Percentiles rank a stretch among this genome's conserved stretches.
Conservation (phyloP, 2,113 vertebrate species). For the Hippocampus comes region DNA sequence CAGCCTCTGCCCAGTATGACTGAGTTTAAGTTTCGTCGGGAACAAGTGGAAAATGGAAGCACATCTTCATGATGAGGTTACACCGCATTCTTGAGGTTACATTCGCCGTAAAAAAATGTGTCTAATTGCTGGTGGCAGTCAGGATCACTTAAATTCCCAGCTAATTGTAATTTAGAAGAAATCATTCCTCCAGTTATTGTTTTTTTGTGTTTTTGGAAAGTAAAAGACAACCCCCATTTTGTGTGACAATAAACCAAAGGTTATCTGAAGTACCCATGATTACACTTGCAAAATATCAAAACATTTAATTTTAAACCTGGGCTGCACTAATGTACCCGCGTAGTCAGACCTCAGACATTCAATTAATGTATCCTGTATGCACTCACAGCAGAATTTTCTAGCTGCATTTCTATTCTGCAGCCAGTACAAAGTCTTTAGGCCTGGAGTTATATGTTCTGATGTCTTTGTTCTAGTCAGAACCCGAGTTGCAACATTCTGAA, state of each 20-base stretch:
- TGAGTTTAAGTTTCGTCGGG: conserved; percentile 12
- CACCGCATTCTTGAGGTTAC: neutral
- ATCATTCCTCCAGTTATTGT: neutral
- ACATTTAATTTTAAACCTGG: neutral
- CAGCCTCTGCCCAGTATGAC: conserved; percentile 14
- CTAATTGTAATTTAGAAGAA: conserved; percentile 18
- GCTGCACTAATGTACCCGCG: no score
- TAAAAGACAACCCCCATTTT: neutral
- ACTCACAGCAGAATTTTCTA: no score
- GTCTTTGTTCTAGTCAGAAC: no score
- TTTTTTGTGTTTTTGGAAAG: neutral
- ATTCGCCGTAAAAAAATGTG: conserved; percentile 5
- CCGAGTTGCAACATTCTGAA: no score
- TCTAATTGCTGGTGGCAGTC: conserved; percentile 6
- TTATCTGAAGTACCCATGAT: neutral
- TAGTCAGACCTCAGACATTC: no score
- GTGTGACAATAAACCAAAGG: neutral
- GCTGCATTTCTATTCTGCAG: no score
- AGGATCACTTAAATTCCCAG: neutral
- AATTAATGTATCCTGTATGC: no score
- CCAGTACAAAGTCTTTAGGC: no score
- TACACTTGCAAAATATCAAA: neutral
- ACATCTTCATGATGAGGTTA: conserved; percentile 8
- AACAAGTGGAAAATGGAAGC: conserved; percentile 16
- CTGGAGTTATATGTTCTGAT: no score